Conservation (phyloP, 30 jellyfish, hydroid and myxozoan species). For the Catostylus mosaicus region DNA sequence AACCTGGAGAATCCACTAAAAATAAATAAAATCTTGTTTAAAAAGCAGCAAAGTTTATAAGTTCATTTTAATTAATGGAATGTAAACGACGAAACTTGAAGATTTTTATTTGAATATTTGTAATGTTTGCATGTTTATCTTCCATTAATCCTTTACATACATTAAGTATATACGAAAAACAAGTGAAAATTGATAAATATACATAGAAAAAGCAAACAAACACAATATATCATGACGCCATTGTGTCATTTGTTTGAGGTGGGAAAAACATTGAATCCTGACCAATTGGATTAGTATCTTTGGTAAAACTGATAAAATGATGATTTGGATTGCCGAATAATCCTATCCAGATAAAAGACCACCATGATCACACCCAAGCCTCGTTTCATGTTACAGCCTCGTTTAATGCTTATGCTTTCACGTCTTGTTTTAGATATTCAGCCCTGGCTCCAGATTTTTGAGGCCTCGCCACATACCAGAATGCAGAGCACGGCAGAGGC, state of each 20-base stretch:
- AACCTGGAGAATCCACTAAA: too few relatives aligned
- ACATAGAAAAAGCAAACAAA: neutral
- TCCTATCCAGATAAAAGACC: conserved; percentile 6
- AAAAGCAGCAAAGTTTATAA: too few relatives aligned
- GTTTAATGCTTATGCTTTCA: too few relatives aligned
- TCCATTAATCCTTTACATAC: conserved; percentile 1
- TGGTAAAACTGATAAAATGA: neutral
- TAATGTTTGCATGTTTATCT: conserved; percentile 22
- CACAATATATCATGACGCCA: neutral
- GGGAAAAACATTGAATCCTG: neutral
- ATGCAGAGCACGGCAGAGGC: too few relatives aligned
- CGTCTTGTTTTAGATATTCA: too few relatives aligned
- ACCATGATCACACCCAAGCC: neutral
- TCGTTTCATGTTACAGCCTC: too few relatives aligned
- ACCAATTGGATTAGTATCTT: neutral
- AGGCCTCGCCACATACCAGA: too few relatives aligned
- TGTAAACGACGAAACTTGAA: neutral
- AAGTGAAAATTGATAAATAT: neutral
- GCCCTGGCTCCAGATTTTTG: too few relatives aligned
- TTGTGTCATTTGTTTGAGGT: neutral
- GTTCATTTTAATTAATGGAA: neutral
- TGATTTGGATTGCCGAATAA: neutral
- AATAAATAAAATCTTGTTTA: too few relatives aligned
- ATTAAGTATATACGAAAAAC: conserved; percentile 6
- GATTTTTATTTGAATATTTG: conserved; percentile 1